Evolutionary conservation across 2,113 vertebrate genomes (phyloP).

Genomic region (Xiphorhynchus elegans): DNA sequence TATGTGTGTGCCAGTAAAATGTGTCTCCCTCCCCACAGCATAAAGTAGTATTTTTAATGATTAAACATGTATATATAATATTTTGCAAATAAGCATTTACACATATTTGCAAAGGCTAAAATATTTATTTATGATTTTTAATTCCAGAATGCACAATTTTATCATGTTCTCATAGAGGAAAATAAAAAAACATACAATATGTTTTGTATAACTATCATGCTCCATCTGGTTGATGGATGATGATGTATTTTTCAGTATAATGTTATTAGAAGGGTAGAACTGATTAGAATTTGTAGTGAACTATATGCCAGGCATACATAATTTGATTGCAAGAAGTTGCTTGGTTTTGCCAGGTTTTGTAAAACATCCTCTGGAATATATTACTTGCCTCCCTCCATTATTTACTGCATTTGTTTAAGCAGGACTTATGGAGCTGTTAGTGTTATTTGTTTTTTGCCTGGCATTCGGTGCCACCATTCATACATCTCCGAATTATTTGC

Average conservation of each 20-base stretch:
- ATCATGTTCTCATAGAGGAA: slow-evolving; percentile 9
- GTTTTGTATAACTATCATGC: slow-evolving; percentile 63
- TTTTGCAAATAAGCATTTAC: slow-evolving; percentile 54
- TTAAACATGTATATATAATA: background rate
- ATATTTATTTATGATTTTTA: slow-evolving; percentile 40
- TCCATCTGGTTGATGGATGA: slow-evolving; percentile 68
- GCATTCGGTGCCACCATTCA: slow-evolving; percentile 46
- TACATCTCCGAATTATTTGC: slow-evolving; percentile 31
- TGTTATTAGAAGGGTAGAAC: slow-evolving; percentile 68
- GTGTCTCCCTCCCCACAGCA: background rate
- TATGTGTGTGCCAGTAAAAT: background rate
- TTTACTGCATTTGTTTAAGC: slow-evolving; percentile 60
- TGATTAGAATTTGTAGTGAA: slow-evolving; percentile 70
- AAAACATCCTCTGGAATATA: slow-evolving; percentile 56
- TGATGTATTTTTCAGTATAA: slow-evolving; percentile 68
- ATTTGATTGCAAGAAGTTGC: slow-evolving; percentile 71
- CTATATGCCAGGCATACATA: slow-evolving; percentile 64
- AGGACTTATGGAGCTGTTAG: slow-evolving; percentile 55
- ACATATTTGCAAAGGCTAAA: slow-evolving; percentile 15
- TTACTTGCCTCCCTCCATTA: slow-evolving; percentile 54
- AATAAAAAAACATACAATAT: slow-evolving; percentile 50
- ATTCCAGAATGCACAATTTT: slow-evolving; percentile 42
- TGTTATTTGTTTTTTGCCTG: slow-evolving; percentile 58
- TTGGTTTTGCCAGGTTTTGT: slow-evolving; percentile 60
- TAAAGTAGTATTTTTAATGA: background rate